Evolutionary conservation across 2,797 vertebrate species (phyloP).

Genomic region (Pelochelys cantorii): DNA sequence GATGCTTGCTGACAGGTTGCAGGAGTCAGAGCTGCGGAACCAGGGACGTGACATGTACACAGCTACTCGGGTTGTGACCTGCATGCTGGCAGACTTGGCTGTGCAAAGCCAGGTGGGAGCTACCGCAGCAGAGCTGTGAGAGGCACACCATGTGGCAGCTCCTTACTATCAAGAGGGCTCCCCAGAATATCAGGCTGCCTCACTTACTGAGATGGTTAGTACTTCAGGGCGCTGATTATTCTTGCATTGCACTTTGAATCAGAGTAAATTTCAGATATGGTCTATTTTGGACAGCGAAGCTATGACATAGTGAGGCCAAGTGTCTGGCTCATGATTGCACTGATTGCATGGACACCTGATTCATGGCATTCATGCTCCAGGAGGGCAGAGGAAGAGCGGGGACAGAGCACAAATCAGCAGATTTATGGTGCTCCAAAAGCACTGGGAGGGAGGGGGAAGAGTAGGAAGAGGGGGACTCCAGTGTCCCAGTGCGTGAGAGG

Average conservation of each 20-base stretch:
- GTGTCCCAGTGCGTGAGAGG: too few species aligned
- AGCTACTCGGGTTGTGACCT: background rate
- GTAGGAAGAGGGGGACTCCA: too few species aligned
- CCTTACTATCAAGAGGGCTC: background rate
- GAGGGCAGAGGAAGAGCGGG: too few species aligned
- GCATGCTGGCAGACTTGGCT: background rate
- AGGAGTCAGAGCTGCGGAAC: background rate
- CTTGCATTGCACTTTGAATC: background rate
- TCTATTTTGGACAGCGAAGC: background rate
- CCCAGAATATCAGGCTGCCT: background rate
- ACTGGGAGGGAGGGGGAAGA: too few species aligned
- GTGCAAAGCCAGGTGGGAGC: background rate
- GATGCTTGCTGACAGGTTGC: background rate
- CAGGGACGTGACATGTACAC: background rate
- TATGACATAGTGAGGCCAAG: background rate
- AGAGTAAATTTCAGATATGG: background rate
- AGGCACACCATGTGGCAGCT: background rate
- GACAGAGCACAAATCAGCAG: too few species aligned
- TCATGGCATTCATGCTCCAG: too few species aligned
- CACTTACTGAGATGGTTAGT: too few species aligned
- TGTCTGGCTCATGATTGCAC: background rate
- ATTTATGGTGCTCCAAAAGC: too few species aligned
- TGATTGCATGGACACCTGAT: too few species aligned
- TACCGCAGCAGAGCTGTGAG: background rate
- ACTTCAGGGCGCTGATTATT: background rate